A percentile compares a stretch with the other conserved stretches of the same genome.
phyloP scores from a whole-genome alignment of 2,113 vertebrate species.

The Pionites leucogaster region DNA sequence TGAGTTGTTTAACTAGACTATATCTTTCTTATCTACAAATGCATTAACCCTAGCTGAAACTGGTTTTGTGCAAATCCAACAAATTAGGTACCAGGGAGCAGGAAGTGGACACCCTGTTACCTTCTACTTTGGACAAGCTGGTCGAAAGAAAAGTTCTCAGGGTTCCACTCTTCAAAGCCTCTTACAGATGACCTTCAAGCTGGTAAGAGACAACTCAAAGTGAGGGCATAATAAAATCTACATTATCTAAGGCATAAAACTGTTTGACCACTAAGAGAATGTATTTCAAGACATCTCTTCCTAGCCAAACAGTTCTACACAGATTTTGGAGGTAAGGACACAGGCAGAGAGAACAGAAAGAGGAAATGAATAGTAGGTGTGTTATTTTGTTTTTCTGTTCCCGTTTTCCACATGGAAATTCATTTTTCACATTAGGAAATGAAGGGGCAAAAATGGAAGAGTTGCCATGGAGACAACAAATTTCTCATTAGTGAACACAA shows the following conservation, averaged over 20 bases:
- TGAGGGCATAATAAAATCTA: not conserved
- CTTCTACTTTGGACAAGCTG: not conserved
- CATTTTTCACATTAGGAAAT: not conserved
- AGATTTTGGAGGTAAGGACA: not conserved
- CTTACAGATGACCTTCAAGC: not conserved
- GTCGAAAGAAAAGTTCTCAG: not conserved
- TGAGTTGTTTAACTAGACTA: slow-evolving; percentile 75
- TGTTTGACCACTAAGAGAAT: not conserved
- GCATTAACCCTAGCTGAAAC: slow-evolving; percentile 49
- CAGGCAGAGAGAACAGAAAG: not conserved
- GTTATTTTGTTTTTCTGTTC: not conserved
- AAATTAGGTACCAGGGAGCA: slow-evolving; percentile 28
- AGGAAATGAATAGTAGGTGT: accelerated
- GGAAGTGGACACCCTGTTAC: not conserved
- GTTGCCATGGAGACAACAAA: not conserved
- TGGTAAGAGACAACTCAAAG: not conserved
- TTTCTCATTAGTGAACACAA: not conserved
- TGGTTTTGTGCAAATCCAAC: slow-evolving; percentile 9
- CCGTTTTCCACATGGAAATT: not conserved
- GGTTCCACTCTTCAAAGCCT: not conserved
- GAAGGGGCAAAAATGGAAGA: not conserved
- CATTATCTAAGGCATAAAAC: not conserved
- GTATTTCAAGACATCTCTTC: not conserved
- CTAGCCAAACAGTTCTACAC: not conserved
- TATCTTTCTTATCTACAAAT: slow-evolving; percentile 66